These are phyloP conservation scores for Diploptera punctata DNA, from an alignment of 2,888 invertebrate genomes.

Conservation along the genomic window DNA sequence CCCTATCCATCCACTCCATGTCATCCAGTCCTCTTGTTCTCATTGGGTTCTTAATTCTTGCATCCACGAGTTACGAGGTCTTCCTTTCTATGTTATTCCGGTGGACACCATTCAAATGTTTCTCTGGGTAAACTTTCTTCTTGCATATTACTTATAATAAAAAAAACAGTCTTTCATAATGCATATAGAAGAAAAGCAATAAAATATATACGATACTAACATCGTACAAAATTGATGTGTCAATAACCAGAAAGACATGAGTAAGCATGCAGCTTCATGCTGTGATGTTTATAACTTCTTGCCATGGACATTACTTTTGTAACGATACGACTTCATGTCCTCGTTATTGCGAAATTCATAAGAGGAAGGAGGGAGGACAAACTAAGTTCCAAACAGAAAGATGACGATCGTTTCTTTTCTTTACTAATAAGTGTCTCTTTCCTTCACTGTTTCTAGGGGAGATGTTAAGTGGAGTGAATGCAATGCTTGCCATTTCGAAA, in stretches of 20 bases:
- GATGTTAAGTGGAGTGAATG: slow-evolving; percentile 18
- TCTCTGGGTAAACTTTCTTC: no score
- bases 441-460: background rate
- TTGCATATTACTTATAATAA: no score
- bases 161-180: no score
- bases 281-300: background rate
- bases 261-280: background rate
- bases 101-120: no score
- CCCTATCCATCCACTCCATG: no score
- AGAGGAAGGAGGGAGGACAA: background rate
- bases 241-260: background rate
- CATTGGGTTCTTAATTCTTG: no score
- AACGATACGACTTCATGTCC: background rate
- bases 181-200: no score
- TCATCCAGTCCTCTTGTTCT: no score
- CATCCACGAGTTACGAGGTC: no score
- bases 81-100: no score
- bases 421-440: slow-evolving; percentile 7
- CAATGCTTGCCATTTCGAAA: background rate
- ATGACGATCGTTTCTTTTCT: background rate
- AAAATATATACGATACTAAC: no score
- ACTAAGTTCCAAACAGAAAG: background rate
- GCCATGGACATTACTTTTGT: background rate
- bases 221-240: no score
- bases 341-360: background rate